Conservation (phyloP, 2,113 vertebrate species). For the Lycocorax pyrrhopterus region DNA sequence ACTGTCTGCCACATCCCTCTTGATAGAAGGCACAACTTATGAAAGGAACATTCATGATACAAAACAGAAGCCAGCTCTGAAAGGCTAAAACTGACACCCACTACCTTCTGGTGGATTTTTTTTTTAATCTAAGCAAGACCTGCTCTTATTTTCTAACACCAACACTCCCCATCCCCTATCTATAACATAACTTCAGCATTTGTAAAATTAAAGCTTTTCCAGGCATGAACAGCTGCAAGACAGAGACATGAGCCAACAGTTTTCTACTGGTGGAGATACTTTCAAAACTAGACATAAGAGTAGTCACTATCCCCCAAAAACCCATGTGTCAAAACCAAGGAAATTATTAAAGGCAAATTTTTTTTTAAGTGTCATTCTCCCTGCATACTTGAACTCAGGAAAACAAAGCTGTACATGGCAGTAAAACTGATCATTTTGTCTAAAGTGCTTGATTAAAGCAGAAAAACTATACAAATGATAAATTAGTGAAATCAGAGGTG, state of each 20-base stretch:
- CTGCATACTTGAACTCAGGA: background rate
- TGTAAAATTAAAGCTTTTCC: background rate
- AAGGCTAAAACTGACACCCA: background rate
- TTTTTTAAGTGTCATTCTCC: background rate
- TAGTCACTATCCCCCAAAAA: background rate
- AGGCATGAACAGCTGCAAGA: background rate
- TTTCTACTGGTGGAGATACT: background rate
- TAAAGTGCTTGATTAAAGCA: slow-evolving; percentile 53
- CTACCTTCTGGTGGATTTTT: background rate
- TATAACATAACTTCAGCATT: background rate
- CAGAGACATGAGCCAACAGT: background rate
- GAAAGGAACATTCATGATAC: background rate
- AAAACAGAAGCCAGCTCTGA: background rate
- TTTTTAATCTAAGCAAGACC: background rate
- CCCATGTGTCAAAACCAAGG: background rate
- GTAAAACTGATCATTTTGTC: background rate
- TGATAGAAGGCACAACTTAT: background rate
- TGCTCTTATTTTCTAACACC: background rate
- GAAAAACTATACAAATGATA: background rate
- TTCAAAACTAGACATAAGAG: background rate
- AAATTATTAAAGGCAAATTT: background rate
- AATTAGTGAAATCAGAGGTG: background rate
- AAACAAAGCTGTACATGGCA: background rate
- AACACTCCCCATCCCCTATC: background rate
- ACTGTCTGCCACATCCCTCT: background rate